A percentile compares a stretch with the other conserved stretches of the same genome.
Conservation (phyloP, 2,113 vertebrate species). For the Galeopterus variegatus region DNA sequence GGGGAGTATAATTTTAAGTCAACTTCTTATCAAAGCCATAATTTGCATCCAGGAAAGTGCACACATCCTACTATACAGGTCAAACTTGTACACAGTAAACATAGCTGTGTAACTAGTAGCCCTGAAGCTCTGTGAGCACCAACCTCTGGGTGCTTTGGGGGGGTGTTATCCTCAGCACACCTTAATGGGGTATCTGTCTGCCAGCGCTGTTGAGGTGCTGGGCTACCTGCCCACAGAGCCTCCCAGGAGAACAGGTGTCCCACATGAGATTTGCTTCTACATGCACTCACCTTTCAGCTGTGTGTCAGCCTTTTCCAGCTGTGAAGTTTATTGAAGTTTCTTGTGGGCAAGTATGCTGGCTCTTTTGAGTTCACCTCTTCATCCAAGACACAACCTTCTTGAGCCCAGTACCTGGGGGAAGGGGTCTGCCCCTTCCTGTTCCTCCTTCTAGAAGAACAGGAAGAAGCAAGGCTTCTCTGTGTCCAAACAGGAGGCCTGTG, state of each 20-base stretch:
- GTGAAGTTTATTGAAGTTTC: background rate
- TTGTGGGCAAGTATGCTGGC: background rate
- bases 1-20: background rate
- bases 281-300: background rate
- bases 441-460: background rate
- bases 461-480: background rate
- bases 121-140: background rate
- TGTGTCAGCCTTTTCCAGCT: background rate
- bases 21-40: background rate
- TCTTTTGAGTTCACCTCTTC: background rate
- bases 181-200: background rate
- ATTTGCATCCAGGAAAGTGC: background rate
- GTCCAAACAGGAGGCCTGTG: background rate
- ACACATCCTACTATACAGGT: background rate
- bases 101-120: background rate
- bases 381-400: background rate
- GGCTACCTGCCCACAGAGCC: background rate
- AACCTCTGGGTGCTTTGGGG: background rate
- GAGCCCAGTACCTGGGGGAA: background rate
- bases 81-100: background rate
- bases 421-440: background rate
- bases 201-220: background rate
- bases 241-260: background rate
- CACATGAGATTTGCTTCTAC: background rate
- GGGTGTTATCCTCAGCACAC: background rate